Conservation (phyloP, 2,888 invertebrate genomes). For the Heliothis peltigera region DNA sequence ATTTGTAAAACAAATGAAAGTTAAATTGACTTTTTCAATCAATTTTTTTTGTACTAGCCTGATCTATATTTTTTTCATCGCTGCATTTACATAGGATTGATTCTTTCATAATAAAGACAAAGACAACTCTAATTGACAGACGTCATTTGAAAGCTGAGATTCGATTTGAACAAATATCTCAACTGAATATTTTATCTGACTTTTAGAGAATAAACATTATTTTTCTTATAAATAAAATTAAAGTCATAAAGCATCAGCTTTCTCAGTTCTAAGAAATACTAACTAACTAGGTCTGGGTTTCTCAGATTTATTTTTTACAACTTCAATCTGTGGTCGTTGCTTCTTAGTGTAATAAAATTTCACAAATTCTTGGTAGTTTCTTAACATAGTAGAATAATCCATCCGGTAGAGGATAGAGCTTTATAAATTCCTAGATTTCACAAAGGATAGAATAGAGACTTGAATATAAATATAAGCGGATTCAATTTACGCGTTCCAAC, state of each 20-base stretch:
- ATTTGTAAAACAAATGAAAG: neutral
- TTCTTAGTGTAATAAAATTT: too few species aligned
- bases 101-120: neutral
- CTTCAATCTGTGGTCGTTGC: too few species aligned
- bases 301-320: too few species aligned
- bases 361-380: too few species aligned
- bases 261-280: neutral
- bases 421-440: neutral
- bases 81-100: neutral
- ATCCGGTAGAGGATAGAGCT: neutral
- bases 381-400: too few species aligned
- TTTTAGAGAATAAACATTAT: neutral
- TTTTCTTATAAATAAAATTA: neutral
- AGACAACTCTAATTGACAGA: neutral
- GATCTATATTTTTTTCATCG: neutral
- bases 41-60: neutral
- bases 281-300: too few species aligned
- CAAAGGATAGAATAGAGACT: neutral
- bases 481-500: neutral
- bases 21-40: neutral
- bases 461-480: neutral
- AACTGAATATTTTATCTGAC: neutral
- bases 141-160: neutral
- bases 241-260: neutral
- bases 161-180: conserved; percentile 1